phyloP scores from a whole-genome alignment of 2,888 invertebrate genomes.

The Apomyelois bistriatella region DNA sequence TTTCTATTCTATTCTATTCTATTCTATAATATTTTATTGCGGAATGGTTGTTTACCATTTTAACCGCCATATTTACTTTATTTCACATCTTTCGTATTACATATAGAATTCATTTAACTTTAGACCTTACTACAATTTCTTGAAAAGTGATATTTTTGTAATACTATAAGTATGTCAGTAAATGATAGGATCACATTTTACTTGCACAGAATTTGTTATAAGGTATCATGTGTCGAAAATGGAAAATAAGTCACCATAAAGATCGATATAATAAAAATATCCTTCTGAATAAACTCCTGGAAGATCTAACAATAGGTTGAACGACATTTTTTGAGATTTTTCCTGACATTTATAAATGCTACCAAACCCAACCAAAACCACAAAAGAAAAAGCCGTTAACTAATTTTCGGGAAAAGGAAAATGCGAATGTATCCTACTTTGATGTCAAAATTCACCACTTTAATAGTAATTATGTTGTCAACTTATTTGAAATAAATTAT shows the following conservation, averaged over 20 bases:
- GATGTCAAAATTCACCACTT: too few relatives aligned
- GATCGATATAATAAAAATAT: neutral
- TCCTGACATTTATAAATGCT: too few relatives aligned
- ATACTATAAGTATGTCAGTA: neutral
- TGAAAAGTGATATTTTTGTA: neutral
- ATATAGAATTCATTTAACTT: neutral
- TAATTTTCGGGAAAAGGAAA: too few relatives aligned
- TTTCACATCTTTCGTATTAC: neutral
- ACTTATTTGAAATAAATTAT: neutral
- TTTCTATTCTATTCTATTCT: too few relatives aligned
- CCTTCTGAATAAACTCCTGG: too few relatives aligned
- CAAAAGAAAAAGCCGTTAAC: too few relatives aligned
- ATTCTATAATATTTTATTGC: slow-evolving; percentile 16
- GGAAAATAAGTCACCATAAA: neutral
- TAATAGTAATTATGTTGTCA: too few relatives aligned
- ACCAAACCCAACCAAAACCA: too few relatives aligned
- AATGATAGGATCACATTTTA: neutral
- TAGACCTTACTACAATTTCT: neutral
- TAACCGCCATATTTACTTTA: slow-evolving; percentile 3
- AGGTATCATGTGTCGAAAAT: neutral
- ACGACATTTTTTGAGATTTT: too few relatives aligned
- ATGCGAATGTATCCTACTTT: too few relatives aligned
- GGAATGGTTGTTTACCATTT: slow-evolving; percentile 20
- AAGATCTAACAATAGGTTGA: too few relatives aligned
- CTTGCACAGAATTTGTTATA: neutral